These are phyloP conservation scores for Torymus texanus DNA, from an alignment of 2,888 invertebrate species.

Conservation along the genomic window DNA sequence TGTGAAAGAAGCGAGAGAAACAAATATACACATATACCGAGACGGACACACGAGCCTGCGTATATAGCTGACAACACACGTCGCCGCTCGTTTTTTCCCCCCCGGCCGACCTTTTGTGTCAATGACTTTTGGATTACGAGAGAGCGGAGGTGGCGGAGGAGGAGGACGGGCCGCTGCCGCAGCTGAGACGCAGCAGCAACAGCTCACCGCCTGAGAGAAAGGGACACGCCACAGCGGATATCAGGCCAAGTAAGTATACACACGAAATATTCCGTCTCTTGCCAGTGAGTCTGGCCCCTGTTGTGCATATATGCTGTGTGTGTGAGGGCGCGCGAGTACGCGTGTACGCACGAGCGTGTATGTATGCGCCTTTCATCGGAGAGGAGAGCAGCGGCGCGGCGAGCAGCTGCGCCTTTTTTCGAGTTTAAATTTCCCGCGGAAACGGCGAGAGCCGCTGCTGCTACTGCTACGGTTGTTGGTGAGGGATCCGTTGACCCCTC, in stretches of 20 bases:
- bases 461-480: conserved; percentile 7
- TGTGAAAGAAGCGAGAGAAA: no score
- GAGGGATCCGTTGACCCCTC: conserved; percentile 53
- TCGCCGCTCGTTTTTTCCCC: not conserved
- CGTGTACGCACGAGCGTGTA: not conserved
- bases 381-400: no score
- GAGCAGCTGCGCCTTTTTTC: conserved; percentile 28
- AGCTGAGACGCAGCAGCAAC: conserved; percentile 8
- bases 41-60: no score
- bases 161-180: conserved; percentile 19
- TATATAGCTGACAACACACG: not conserved
- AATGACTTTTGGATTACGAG: conserved; percentile 49
- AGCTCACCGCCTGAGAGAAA: conserved; percentile 26
- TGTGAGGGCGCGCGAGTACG: no score
- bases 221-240: conserved; percentile 11
- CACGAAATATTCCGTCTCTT: not conserved
- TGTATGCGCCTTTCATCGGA: not conserved
- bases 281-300: not conserved
- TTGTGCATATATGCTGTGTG: no score
- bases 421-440: conserved; percentile 54
- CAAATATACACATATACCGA: no score
- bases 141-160: conserved; percentile 1
- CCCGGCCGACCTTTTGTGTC: conserved; percentile 32
- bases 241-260: no score
- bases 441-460: conserved; percentile 20